These are phyloP conservation scores for Apodemia duryi DNA, from an alignment of 2,888 invertebrate species.

Conservation along the genomic window DNA sequence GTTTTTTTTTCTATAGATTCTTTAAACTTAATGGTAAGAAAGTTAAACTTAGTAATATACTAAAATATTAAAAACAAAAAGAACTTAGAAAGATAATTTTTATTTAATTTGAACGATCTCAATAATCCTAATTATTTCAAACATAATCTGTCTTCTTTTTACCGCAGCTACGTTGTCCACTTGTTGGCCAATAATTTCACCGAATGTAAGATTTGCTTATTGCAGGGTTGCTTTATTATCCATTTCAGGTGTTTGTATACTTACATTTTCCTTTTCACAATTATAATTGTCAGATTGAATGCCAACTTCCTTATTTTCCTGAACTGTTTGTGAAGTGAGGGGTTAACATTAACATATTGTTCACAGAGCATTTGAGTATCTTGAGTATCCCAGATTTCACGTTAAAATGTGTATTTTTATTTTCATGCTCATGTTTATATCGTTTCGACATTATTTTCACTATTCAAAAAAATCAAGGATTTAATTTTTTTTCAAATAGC, in stretches of 20 bases:
- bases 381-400: not conserved
- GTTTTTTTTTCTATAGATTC: not conserved
- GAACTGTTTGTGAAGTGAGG: not conserved
- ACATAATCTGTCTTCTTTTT: slow-evolving; percentile 5
- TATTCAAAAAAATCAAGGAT: too few relatives aligned
- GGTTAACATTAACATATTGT: not conserved
- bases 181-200: not conserved
- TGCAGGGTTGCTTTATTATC: not conserved
- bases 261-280: too few relatives aligned
- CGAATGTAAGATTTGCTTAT: slow-evolving; percentile 3
- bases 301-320: not conserved
- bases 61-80: not conserved
- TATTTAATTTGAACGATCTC: slow-evolving; percentile 2
- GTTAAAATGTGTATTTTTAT: too few relatives aligned
- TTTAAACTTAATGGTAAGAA: slow-evolving; percentile 6
- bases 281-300: not conserved
- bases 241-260: slow-evolving; percentile 8
- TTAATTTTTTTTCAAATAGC: too few relatives aligned
- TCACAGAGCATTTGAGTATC: not conserved
- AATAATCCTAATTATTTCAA: slow-evolving; percentile 2
- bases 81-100: not conserved
- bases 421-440: too few relatives aligned
- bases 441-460: too few relatives aligned
- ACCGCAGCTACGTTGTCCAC: not conserved
- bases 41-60: slow-evolving; percentile 14